Evolutionary conservation across 2,888 invertebrate species (phyloP).

Genomic region (Cantharis rustica): DNA sequence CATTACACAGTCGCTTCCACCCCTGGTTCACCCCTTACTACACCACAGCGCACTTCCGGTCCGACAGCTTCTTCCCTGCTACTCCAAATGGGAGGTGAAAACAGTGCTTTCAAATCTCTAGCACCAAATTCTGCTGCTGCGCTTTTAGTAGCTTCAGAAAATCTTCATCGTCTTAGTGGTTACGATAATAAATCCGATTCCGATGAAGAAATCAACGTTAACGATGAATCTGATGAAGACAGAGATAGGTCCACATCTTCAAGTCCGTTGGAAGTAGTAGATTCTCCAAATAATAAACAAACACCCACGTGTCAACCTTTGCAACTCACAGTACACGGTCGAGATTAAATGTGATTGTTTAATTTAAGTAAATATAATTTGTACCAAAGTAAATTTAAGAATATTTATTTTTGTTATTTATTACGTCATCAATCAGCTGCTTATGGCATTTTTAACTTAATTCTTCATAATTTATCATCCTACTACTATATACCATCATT

Average conservation of each 20-base stretch:
- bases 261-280: constrained; percentile 58
- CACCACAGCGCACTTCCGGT: constrained; percentile 48
- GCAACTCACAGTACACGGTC: constrained; percentile 75
- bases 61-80: constrained; percentile 55
- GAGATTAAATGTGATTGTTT: constrained; percentile 51
- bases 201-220: constrained; percentile 85
- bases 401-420: constrained; percentile 35
- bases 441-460: constrained; percentile 9
- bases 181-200: constrained; percentile 61
- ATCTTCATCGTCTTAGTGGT: constrained; percentile 59
- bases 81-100: constrained; percentile 82
- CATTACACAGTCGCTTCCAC: constrained; percentile 64
- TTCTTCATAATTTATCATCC: not conserved
- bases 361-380: constrained; percentile 24
- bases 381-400: constrained; percentile 31
- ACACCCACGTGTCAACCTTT: constrained; percentile 63
- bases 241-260: constrained; percentile 58
- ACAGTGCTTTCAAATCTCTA: constrained; percentile 84
- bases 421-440: constrained; percentile 38
- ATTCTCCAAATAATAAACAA: constrained; percentile 44
- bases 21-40: constrained; percentile 65
- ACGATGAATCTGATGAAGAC: constrained; percentile 75
- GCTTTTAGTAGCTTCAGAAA: constrained; percentile 62
- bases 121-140: constrained; percentile 63
- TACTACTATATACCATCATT: not conserved